Conservation (phyloP, 1,140 invertebrate species). For the Mya arenaria region DNA sequence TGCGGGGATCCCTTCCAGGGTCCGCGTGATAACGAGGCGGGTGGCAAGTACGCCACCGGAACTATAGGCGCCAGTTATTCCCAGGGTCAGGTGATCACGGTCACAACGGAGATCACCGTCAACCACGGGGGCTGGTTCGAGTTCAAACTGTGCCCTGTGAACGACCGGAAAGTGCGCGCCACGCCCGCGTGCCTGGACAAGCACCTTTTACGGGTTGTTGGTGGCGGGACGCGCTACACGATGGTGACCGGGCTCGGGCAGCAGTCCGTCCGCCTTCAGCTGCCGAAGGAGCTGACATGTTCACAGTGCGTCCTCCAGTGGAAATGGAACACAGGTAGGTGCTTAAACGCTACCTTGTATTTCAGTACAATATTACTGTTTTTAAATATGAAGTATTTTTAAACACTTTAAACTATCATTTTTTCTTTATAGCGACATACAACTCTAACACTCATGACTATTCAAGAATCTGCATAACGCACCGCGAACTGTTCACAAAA, state of each 20-base stretch:
- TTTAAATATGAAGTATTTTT: no score
- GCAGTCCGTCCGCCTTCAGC: constrained; percentile 51
- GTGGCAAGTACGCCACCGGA: constrained; percentile 80
- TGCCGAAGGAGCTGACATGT: constrained; percentile 92
- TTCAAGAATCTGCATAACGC: no score
- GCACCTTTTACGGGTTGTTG: constrained; percentile 41
- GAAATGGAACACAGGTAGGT: constrained; percentile 86
- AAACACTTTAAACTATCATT: constrained; percentile 39
- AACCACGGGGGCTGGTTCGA: constrained; percentile 89
- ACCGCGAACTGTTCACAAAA: not conserved
- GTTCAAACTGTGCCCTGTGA: constrained; percentile 90
- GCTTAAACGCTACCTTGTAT: not conserved
- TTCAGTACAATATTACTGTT: no score
- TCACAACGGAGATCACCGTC: constrained; percentile 69
- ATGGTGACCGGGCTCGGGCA: constrained; percentile 12
- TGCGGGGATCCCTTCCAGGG: constrained; percentile 78
- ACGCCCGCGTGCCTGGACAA: constrained; percentile 64
- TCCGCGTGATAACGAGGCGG: constrained; percentile 78
- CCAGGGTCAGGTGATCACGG: constrained; percentile 64
- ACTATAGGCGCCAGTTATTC: constrained; percentile 75
- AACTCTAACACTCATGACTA: no score
- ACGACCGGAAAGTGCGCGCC: constrained; percentile 71
- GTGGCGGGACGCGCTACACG: constrained; percentile 10
- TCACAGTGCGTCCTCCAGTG: constrained; percentile 94
- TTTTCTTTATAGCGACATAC: not conserved